These are phyloP conservation scores for Drosophila burlai DNA, from an alignment of 1,140 invertebrate species.

Conservation along the genomic window DNA sequence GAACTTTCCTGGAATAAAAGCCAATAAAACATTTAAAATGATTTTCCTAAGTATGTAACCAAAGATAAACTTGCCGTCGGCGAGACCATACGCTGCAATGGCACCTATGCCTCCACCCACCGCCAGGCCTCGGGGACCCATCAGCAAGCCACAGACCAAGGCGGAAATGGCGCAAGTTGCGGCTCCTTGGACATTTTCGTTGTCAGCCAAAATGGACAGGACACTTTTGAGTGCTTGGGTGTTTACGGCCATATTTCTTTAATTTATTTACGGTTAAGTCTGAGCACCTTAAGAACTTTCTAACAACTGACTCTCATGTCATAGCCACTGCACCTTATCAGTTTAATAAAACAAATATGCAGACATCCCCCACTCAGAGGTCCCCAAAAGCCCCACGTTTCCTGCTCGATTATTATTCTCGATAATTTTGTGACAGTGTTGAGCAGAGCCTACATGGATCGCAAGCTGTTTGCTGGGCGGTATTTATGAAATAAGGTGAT, in stretches of 20 bases:
- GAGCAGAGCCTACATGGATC: no score
- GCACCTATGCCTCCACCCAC: constrained; percentile 14
- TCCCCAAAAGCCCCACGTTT: no score
- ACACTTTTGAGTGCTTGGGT: background rate
- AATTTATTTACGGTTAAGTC: background rate
- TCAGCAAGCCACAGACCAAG: constrained; percentile 12
- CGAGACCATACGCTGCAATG: constrained; percentile 3
- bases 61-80: constrained; percentile 7
- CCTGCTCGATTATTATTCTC: no score
- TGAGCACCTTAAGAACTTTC: background rate
- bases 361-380: no score
- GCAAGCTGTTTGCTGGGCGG: no score
- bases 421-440: no score
- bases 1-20: constrained; percentile 19
- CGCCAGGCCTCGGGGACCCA: constrained; percentile 15
- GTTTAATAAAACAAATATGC: no score
- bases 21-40: background rate
- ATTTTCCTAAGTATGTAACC: background rate
- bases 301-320: constrained; percentile 1
- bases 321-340: background rate
- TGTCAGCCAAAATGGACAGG: constrained; percentile 7
- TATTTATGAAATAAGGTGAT: no score
- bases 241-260: background rate
- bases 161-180: constrained; percentile 1
- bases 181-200: constrained; percentile 13